Evolutionary conservation across 2,113 vertebrate genomes (phyloP).

Genomic region (Mormyrus iriodes): DNA sequence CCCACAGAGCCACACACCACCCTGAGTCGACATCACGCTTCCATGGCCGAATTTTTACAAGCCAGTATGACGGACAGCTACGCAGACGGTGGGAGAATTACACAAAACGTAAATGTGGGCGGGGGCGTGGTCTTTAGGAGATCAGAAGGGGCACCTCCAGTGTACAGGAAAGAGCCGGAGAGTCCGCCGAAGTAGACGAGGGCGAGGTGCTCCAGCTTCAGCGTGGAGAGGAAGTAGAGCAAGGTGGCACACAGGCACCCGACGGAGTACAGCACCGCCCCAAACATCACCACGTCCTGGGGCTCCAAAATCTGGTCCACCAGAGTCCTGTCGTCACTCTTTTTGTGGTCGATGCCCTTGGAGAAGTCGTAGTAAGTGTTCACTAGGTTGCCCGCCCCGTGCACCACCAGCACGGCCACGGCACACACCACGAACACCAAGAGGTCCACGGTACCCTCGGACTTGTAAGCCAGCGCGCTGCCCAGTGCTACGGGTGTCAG

Average conservation of each 20-base stretch:
- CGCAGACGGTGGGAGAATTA: neutral
- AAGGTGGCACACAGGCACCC: slow-evolving; percentile 85
- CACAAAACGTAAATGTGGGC: neutral
- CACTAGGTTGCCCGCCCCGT: slow-evolving; percentile 90
- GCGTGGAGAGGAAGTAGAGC: slow-evolving; percentile 75
- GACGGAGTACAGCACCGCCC: slow-evolving; percentile 84
- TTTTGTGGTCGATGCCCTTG: slow-evolving; percentile 97
- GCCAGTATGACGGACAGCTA: neutral
- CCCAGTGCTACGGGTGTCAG: slow-evolving; percentile 90
- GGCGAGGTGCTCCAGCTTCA: slow-evolving; percentile 87
- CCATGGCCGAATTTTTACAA: neutral
- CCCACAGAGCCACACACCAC: neutral
- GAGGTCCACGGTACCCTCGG: slow-evolving; percentile 76
- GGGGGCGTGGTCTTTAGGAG: too few relatives aligned
- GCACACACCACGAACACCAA: slow-evolving; percentile 81
- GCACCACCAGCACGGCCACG: slow-evolving; percentile 81
- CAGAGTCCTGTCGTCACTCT: slow-evolving; percentile 92
- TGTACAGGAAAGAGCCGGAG: slow-evolving; percentile 95
- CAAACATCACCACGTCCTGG: slow-evolving; percentile 89
- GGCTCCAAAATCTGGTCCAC: slow-evolving; percentile 92
- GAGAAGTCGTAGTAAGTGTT: slow-evolving; percentile 99
- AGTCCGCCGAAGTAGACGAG: slow-evolving; percentile 95
- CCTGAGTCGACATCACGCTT: neutral
- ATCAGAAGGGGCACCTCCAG: slow-evolving; percentile 74
- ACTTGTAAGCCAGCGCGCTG: slow-evolving; percentile 83